Evolutionary conservation across 1,140 invertebrate genomes (phyloP), one percentile per base, ranked within the genome.

Genomic region (Andricus grossulariae): DNA sequence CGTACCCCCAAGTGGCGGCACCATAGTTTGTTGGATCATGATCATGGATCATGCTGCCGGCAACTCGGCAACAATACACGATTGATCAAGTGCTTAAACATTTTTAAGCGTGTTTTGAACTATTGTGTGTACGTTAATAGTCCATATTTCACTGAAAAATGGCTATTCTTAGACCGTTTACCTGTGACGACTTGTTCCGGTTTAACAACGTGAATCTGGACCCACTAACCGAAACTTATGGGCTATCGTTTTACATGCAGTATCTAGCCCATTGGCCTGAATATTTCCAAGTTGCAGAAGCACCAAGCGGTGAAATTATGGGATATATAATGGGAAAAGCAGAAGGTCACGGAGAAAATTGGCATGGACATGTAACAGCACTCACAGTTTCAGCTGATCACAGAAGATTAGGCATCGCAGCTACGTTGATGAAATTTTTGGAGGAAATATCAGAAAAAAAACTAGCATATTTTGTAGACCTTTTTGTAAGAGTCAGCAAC

Each of bases 291-390:
- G 95, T 99, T 45, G 97, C 97, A 19, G 97, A 99, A 93, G 97
- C 97, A 52, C 97, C 97, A 16, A 96, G 94, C 91, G 98, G 97
- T 6, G 95, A 98, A 92, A 98, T 99, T 57, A 99, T 99, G 97
- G 98, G 98, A 81, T 99, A 99, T 87, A 99, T 99, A 71, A 99
- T 99, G 98, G 99, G 98, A 49, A 99, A 99, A 92, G 96, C 98
- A 13, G 99, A 99, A 93, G 99, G 98, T 0, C 94, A 94, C 85
- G 95, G 95, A 77, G 97, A 99, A 86, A 96, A 98, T 88, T 99
- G 98, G 98, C 99, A 99, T 93, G 99, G 99, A 2, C 99, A 99
- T 92, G 98, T 99, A 3, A 99, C 99, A 19, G 98, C 98, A 16
- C 92, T 99, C 10, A 98, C 98, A 45, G 98, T 99, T n/a, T 97